Evolutionary conservation across 2,888 invertebrate genomes (phyloP).

Genomic region (Subacronicta megacephala): DNA sequence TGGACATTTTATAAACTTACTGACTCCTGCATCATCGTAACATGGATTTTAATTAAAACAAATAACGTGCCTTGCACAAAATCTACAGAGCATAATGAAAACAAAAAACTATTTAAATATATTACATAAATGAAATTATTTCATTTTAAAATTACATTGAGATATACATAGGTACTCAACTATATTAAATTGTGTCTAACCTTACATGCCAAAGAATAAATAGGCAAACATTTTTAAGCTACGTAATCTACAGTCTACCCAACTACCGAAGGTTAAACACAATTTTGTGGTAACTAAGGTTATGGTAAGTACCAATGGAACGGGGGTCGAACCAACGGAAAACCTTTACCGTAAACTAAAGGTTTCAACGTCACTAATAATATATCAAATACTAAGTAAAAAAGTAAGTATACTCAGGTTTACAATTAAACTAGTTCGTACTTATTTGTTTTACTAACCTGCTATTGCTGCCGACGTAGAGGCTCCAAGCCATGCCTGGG

Average conservation of each 20-base stretch:
- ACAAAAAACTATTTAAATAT: neutral
- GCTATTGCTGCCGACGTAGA: slow-evolving; percentile 96
- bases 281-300: neutral
- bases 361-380: too few species aligned
- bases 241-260: too few species aligned
- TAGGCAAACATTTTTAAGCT: neutral
- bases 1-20: too few species aligned
- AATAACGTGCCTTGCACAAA: neutral
- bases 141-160: too few species aligned
- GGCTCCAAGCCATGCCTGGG: slow-evolving; percentile 97
- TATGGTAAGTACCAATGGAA: too few species aligned
- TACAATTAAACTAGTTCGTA: slow-evolving; percentile 24
- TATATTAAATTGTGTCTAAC: neutral
- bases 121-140: neutral
- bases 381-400: too few species aligned
- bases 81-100: neutral
- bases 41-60: slow-evolving; percentile 27
- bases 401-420: too few species aligned
- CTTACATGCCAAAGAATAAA: neutral
- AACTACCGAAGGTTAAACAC: neutral
- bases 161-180: too few species aligned
- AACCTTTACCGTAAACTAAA: too few species aligned
- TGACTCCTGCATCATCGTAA: slow-evolving; percentile 27
- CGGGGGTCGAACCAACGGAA: too few species aligned
- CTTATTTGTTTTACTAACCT: slow-evolving; percentile 91